Base-by-base conservation (phyloP, 1,140 invertebrate species). In the Drosophila seguyi region DNA sequence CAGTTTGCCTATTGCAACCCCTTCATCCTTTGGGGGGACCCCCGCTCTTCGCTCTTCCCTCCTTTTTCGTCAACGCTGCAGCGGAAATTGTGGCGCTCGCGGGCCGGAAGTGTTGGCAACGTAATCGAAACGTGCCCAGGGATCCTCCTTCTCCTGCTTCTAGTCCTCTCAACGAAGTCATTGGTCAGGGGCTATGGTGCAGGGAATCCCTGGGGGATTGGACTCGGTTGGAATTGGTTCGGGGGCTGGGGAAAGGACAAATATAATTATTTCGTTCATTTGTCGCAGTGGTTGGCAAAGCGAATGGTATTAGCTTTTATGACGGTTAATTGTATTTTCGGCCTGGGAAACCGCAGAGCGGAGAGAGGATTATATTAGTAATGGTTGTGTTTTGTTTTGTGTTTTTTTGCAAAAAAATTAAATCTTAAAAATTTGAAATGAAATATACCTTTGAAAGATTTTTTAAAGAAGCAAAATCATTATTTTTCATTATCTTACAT, bases 41-140 rank as follows among this genome's bases (percentile, higher is more conserved):
- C 63, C 67, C 31, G 14, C 14, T 25, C n/a, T 66, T 20, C 29
- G 29, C 4, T 44, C 53, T 57, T 14, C 16, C 47, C 48, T 25
- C 25, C 45, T 25, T 55, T 73, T 44, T 36, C 38, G 27, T 20
- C 45, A 31, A 63, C 41, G 47, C 69, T 38, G 63, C 79, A 61
- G 55, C 83, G 83, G 83, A 86, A 86, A 86, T 86, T 86, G 83
- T 83, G 83, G 79, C 79, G 79, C 83, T 88, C 84, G 83, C 84
- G 84, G 83, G 68, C 79, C 83, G 83, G 83, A 86, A 88, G 83
- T 86, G 83, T 88, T 86, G 83, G 69, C 83, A 86, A 83, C 83
- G 84, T 86, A 86, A 86, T 86, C 83, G 83, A 88, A 86, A 88
- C 75, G 79, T 88, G 79, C 84, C 62, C 29, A 18, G 61, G 29